Conservation (phyloP, 2,113 vertebrate genomes). For the Dasypus novemcinctus region DNA sequence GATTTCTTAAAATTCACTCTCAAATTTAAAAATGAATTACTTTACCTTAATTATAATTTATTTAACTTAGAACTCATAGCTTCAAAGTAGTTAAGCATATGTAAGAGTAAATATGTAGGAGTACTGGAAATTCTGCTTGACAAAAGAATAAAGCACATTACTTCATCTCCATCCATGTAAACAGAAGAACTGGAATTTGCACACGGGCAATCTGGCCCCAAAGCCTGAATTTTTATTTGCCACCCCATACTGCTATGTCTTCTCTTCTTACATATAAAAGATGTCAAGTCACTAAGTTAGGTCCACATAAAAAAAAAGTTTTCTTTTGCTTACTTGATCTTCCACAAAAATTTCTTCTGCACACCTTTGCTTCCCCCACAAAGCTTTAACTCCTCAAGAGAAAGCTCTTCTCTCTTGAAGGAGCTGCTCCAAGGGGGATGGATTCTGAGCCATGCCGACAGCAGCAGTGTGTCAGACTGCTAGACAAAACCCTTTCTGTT, state of each 20-base stretch:
- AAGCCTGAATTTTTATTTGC: neutral
- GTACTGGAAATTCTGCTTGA: neutral
- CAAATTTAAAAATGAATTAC: neutral
- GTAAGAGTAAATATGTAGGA: neutral
- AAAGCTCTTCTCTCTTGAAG: neutral
- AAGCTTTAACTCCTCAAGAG: neutral
- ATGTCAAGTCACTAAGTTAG: neutral
- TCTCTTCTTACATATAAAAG: neutral
- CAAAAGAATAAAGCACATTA: neutral
- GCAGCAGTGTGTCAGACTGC: neutral
- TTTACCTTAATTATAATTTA: neutral
- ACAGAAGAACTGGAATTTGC: neutral
- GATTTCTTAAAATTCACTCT: neutral
- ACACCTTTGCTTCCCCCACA: neutral
- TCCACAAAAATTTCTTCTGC: neutral
- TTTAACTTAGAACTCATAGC: neutral
- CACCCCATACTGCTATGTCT: neutral
- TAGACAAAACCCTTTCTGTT: slow-evolving; percentile 64
- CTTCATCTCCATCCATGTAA: neutral
- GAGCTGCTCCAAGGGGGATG: neutral
- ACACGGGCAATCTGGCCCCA: neutral
- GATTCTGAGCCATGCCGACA: neutral
- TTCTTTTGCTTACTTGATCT: neutral
- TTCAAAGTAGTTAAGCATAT: neutral
- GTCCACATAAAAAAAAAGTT: neutral